Base-by-base conservation (phyloP, 2,888 invertebrate genomes). In the Xestoiulus laeticollis region DNA sequence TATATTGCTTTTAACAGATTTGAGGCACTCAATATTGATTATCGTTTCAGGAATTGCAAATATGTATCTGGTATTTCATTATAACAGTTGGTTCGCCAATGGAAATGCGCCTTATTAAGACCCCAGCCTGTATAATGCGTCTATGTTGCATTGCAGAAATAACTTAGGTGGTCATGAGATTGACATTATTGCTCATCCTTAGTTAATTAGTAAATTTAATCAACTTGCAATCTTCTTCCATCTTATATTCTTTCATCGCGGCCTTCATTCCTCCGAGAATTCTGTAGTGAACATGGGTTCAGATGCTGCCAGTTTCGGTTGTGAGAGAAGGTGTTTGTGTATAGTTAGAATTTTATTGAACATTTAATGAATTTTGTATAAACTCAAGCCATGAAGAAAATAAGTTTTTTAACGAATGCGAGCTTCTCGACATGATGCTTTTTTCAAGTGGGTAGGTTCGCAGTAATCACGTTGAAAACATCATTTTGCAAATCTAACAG, bases 201-300 rank as follows among this genome's bases (percentile, higher is more conserved):
- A 68, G 59, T 1, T 68, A 68, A 68, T 68, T 68, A 68, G 22
- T 68, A 68, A 68, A 26, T 68, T 68, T 68, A 68, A 68, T 68
- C 22, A 68, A 68, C 59, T 22, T 22, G 0, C 22, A 68, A 26
- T 68, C 19, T 8, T 10, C 10, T 68, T 68, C 22, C 22, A 68
- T 68, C 59, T 68, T 68, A 8, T 22, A n/a, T 22, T 68, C 59
- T 68, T 12, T 22, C 22, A 68, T 68, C 19, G 53, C 53, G n/a
- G 53, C 48, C 48, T 48, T n/a, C 19, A 68, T 26, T 68, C 59
- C 22, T 26, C 8, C 3, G 22, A 68, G 59, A 68, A 22, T 68
- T 22, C 22, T 68, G 5, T 22, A 68, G 59, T 68, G 8, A 38
- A 38, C 8, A n/a, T 68, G 8, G 22, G 10, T 8, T 26, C 6